Evolutionary conservation across 2,797 vertebrate genomes (phyloP).

Genomic region (Mallotus villosus): DNA sequence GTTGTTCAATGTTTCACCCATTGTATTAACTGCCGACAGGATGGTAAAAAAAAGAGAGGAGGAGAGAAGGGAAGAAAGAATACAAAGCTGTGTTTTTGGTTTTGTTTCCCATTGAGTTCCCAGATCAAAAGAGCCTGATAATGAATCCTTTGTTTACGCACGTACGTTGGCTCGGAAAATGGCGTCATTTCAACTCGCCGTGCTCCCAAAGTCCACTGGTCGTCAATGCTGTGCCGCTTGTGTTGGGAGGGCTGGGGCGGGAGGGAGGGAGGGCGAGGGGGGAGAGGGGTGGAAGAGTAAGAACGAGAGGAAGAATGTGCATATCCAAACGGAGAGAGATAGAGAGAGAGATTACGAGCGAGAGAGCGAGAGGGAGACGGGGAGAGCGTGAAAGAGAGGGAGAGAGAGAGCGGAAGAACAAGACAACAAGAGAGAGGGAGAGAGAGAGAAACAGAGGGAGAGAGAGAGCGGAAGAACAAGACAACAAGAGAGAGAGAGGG

Average conservation of each 20-base stretch:
- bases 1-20: background rate
- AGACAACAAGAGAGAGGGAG: background rate
- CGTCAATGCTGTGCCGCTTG: constrained; percentile 35
- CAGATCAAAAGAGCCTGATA: constrained; percentile 52
- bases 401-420: background rate
- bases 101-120: constrained; percentile 46
- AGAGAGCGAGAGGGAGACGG: background rate
- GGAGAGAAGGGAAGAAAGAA: constrained; percentile 8
- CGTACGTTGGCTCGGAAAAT: constrained; percentile 28
- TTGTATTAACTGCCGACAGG: constrained; percentile 36
- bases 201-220: constrained; percentile 32
- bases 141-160: constrained; percentile 39
- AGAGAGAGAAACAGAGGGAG: background rate
- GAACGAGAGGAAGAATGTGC: background rate
- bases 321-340: background rate
- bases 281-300: background rate
- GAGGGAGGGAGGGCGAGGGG: background rate
- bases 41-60: background rate
- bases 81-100: background rate
- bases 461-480: too few relatives aligned
- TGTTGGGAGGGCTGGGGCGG: constrained; percentile 11
- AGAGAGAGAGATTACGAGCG: background rate
- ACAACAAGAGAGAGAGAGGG: too few relatives aligned
- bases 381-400: background rate
- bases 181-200: constrained; percentile 31